Evolutionary conservation across 2,113 vertebrate genomes (phyloP).

Genomic region (Myotis yumanensis): DNA sequence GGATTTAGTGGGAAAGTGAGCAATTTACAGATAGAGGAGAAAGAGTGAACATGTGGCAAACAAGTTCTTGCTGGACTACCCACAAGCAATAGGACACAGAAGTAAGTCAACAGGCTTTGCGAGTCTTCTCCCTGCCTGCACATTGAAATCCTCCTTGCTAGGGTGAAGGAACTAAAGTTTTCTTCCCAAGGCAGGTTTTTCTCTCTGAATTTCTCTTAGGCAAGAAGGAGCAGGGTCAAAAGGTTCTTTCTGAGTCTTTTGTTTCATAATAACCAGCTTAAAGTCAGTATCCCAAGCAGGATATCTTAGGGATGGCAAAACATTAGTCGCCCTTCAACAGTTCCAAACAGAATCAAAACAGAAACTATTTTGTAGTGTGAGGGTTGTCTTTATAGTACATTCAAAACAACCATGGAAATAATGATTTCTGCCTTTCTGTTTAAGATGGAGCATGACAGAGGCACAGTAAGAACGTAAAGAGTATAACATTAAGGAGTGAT

Average conservation of each 20-base stretch:
- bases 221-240: neutral
- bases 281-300: no score
- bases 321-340: neutral
- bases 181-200: neutral
- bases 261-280: neutral
- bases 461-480: neutral
- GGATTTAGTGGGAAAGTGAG: neutral
- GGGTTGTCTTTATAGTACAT: neutral
- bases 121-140: neutral
- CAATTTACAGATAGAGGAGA: neutral
- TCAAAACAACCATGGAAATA: neutral
- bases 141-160: neutral
- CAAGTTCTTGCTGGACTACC: neutral
- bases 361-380: neutral
- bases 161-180: neutral
- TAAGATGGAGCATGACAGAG: neutral
- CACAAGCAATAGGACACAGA: neutral
- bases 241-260: neutral
- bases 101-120: neutral
- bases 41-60: neutral
- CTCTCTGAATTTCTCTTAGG: neutral
- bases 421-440: neutral
- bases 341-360: neutral
- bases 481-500: neutral
- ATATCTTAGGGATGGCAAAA: no score